Percentiles rank a stretch among this genome's conserved stretches.
These are phyloP conservation scores for Dione vanillae DNA, from an alignment of 2,888 invertebrate genomes.

Conservation along the genomic window DNA sequence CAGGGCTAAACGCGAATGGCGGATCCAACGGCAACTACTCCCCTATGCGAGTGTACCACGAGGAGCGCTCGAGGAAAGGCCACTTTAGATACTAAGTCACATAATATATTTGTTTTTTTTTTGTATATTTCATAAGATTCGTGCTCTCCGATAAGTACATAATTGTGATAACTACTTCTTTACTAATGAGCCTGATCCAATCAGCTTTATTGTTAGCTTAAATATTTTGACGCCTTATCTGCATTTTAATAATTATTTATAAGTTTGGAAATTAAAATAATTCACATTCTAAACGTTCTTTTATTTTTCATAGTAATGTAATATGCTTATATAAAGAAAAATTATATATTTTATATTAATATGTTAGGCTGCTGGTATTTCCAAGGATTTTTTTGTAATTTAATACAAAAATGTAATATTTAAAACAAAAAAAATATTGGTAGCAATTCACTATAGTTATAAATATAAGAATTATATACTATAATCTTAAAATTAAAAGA, in stretches of 20 bases:
- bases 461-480: slow-evolving; percentile 25
- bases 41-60: slow-evolving; percentile 91
- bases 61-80: slow-evolving; percentile 91
- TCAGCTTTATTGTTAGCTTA: slow-evolving; percentile 52
- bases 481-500: slow-evolving; percentile 21
- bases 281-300: slow-evolving; percentile 37
- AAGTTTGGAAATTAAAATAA: slow-evolving; percentile 58
- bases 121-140: slow-evolving; percentile 38
- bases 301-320: slow-evolving; percentile 21
- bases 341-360: not conserved
- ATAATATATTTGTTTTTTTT: slow-evolving; percentile 34
- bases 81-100: slow-evolving; percentile 89
- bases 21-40: slow-evolving; percentile 89
- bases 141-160: slow-evolving; percentile 55
- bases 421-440: not conserved
- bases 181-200: slow-evolving; percentile 57
- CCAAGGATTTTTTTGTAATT: not conserved
- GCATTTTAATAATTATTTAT: slow-evolving; percentile 56
- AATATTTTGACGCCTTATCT: slow-evolving; percentile 50
- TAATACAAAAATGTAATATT: too few relatives aligned
- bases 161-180: slow-evolving; percentile 74
- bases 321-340: not conserved
- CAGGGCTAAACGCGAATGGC: slow-evolving; percentile 86
- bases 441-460: not conserved
- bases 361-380: not conserved